Evolutionary conservation across 2,113 vertebrate genomes (phyloP), one percentile per base, ranked within the genome.

Genomic region (Penelope pileata): DNA sequence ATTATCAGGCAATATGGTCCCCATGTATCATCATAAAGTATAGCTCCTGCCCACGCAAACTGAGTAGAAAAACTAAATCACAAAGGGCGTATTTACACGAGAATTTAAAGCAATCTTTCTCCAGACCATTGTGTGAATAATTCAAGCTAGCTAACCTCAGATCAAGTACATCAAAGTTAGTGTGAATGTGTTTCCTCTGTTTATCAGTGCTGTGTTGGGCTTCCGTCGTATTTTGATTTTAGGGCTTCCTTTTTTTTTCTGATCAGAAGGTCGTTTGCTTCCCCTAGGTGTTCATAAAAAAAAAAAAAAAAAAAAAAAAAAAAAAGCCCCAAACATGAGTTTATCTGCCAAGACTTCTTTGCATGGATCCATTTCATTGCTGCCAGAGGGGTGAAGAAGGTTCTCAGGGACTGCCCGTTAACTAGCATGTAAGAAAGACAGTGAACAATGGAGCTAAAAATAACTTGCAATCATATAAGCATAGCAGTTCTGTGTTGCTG

Each of bases 391-490:
- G 47, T 16, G 81, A 91, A 15, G 47, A 88, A 90, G 80, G 76
- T 91, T 83, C n/a, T 90, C 58, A 72, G 79, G 40, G 51, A 26
- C 69, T 83, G 68, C 47, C 79, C 83, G 58, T 66, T 76, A 68
- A 51, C 4, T 32, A 29, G 27, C 11, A 21, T 15, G n/a, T 82
- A 27, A 32, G 50, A 86, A 93, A 92, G 77, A 78, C 90, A 95
- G 56, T 64, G 64, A 88, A 81, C 85, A 96, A 68, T 36, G 32
- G 38, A 90, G 30, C 43, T 91, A 83, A 94, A 94, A 91, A 81
- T 85, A 88, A 68, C 29, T 56, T 48, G 22, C 17, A 89, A 4
- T 60, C 51, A 50, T 84, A 60, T 54, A 94, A 82, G 73, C 53
- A 38, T 42, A 84, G 38, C 48, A 77, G n/a, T 80, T 90, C 72